These are phyloP conservation scores for Sycophaga agraensis DNA, from an alignment of 1,140 invertebrate genomes.

Conservation along the genomic window DNA sequence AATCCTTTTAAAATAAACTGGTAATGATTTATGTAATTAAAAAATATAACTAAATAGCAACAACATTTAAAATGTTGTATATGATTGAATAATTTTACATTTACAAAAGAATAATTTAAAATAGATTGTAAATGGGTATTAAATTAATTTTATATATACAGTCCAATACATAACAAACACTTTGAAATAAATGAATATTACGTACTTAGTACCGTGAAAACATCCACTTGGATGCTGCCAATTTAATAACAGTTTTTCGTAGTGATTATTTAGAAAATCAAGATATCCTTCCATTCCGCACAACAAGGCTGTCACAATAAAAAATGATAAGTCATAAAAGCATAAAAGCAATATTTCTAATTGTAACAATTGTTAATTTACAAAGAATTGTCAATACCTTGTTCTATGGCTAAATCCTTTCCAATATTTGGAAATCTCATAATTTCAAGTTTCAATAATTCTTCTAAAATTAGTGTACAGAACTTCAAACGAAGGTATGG, in stretches of 20 bases:
- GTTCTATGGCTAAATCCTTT: constrained; percentile 47
- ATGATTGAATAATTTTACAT: too few species aligned
- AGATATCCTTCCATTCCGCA: constrained; percentile 52
- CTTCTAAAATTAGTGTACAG: constrained; percentile 43
- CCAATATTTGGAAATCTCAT: constrained; percentile 38
- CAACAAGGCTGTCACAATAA: constrained; percentile 40
- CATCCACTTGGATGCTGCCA: constrained; percentile 44
- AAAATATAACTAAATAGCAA: too few species aligned
- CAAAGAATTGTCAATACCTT: constrained; percentile 38
- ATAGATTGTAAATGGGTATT: too few species aligned
- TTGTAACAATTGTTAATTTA: background rate
- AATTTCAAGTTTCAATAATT: constrained; percentile 40
- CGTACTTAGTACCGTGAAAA: constrained; percentile 34
- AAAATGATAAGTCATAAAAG: too few species aligned
- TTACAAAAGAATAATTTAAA: too few species aligned
- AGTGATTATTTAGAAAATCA: constrained; percentile 43
- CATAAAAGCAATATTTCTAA: too few species aligned
- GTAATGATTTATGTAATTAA: too few species aligned
- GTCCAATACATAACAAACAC: too few species aligned
- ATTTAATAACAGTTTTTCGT: constrained; percentile 37
- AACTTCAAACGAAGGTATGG: constrained; percentile 35
- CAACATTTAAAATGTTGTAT: too few species aligned
- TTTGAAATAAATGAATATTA: constrained; percentile 9
- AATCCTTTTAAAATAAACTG: too few species aligned
- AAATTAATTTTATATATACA: background rate